Evolutionary conservation across 2,113 vertebrate species (phyloP).

Genomic region (Microtus richardsoni): DNA sequence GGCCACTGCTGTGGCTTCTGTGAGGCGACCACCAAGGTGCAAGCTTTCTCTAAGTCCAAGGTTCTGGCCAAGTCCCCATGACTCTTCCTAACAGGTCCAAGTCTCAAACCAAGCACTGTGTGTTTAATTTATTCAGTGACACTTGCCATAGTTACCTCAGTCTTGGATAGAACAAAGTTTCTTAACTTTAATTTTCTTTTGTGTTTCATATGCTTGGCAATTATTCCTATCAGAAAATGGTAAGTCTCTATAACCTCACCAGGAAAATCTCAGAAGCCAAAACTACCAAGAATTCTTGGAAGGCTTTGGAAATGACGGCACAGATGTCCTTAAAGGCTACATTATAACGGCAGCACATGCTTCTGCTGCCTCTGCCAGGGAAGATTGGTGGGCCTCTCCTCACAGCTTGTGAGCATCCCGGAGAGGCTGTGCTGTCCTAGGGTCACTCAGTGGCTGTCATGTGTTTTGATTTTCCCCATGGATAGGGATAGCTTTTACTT

Average conservation of each 20-base stretch:
- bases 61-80: background rate
- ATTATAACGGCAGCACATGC: conserved; percentile 9
- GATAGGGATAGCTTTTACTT: background rate
- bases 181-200: background rate
- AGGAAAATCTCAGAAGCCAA: background rate
- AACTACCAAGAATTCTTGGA: conserved; percentile 29
- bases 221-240: background rate
- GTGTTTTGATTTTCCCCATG: background rate
- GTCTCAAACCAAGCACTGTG: background rate
- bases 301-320: background rate
- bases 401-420: background rate
- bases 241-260: background rate
- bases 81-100: background rate
- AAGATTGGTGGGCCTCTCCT: background rate
- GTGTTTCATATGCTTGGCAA: background rate
- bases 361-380: too few relatives aligned
- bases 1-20: too few relatives aligned
- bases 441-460: background rate
- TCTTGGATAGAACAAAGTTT: background rate
- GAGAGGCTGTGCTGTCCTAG: background rate
- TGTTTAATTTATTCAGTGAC: conserved; percentile 6
- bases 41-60: background rate
- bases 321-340: conserved; percentile 48
- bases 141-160: background rate
- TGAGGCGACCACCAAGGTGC: background rate